Evolutionary conservation across 2,113 vertebrate genomes (phyloP).

Genomic region (Poeciliopsis occidentalis): DNA sequence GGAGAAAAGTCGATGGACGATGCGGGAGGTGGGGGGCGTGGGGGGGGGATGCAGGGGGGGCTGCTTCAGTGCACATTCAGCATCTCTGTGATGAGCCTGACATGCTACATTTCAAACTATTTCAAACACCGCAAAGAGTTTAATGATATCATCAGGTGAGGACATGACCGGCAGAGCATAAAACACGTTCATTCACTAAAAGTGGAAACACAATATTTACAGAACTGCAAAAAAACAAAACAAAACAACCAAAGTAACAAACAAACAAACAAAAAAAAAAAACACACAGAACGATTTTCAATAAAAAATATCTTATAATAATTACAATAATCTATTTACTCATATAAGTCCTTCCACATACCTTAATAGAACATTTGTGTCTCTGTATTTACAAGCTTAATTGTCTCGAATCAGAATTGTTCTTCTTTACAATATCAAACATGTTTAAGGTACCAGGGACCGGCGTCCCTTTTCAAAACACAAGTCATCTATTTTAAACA

Average conservation of each 20-base stretch:
- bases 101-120: conserved; percentile 74
- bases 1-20: conserved; percentile 48
- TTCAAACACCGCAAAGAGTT: conserved; percentile 68
- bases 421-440: conserved; percentile 96
- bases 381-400: conserved; percentile 96
- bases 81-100: conserved; percentile 62
- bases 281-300: conserved; percentile 83
- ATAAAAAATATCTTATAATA: conserved; percentile 99
- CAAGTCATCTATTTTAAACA: conserved; percentile 99
- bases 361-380: conserved; percentile 96
- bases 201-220: conserved; percentile 93
- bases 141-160: conserved; percentile 69
- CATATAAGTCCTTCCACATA: conserved; percentile 93
- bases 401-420: conserved; percentile 85
- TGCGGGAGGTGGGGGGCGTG: background rate
- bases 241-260: too few species aligned
- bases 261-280: background rate
- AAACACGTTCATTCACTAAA: conserved; percentile 74
- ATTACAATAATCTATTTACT: conserved; percentile 99
- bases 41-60: background rate
- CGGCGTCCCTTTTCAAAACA: conserved; percentile 83
- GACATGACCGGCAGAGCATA: conserved; percentile 76
- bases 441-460: conserved; percentile 84
- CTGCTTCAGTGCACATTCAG: conserved; percentile 70
- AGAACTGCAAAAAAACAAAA: conserved; percentile 78